Evolutionary conservation across 2,888 invertebrate genomes (phyloP), one percentile per base, ranked within the genome.

Genomic region (Agonum fuliginosum): DNA sequence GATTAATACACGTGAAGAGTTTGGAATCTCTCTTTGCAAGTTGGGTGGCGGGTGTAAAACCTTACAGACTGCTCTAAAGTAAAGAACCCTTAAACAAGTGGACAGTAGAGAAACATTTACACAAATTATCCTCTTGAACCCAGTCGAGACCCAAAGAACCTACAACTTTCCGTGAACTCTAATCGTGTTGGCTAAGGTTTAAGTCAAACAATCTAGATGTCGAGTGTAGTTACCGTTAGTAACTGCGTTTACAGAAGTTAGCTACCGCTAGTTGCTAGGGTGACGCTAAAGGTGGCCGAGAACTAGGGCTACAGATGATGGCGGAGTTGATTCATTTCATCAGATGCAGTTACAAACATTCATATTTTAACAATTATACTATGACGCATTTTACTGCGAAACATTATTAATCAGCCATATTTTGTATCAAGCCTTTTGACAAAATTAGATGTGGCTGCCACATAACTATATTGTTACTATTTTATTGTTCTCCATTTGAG

Each of bases 241-340:
- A 74, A 74, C 74, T 74, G 74, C 74, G 74, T 74, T 74, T 74
- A 74, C 74, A 62, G 30, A 5, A 62, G 30, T 62, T 62, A 54
- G 12, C 54, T 54, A 54, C 24, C 54, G 54, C 54, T 54, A 54
- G 54, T 54, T 54, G 54, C 54, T 37, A 37, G 37, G 37, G 37
- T 37, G 37, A 37, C 37, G 37, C 37, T 37, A 54, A 54, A n/a
- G n/a, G n/a, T n/a, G n/a, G n/a, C n/a, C n/a, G n/a, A n/a, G n/a
- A n/a, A n/a, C n/a, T n/a, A n/a, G n/a, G n/a, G n/a, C n/a, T n/a
- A n/a, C n/a, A n/a, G n/a, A n/a, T n/a, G n/a, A n/a, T n/a, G n/a
- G n/a, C n/a, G n/a, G n/a, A n/a, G n/a, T n/a, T n/a, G n/a, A n/a
- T n/a, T n/a, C n/a, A n/a, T n/a, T n/a, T n/a, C n/a, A n/a, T n/a